Conservation (phyloP, 2,888 invertebrate genomes). For the Hanleya hanleyi region DNA sequence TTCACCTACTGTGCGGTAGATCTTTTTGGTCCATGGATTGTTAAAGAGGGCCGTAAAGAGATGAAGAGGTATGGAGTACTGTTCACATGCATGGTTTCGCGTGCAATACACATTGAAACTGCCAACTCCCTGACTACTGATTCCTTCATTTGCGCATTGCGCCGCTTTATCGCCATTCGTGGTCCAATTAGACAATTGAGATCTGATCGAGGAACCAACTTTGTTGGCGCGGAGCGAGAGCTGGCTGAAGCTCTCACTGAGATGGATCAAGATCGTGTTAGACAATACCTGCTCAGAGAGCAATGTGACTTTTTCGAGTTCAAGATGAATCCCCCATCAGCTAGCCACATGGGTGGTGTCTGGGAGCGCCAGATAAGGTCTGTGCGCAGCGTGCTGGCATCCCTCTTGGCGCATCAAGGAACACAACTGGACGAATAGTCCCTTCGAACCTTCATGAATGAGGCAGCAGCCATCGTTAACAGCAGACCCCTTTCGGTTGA, state of each 20-base stretch:
- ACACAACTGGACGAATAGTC: neutral
- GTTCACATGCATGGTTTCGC: neutral
- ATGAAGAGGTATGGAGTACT: neutral
- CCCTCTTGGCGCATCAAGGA: neutral
- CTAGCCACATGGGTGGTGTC: no score
- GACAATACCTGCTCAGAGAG: neutral
- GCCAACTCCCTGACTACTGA: neutral
- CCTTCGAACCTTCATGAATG: neutral
- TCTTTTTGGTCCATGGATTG: no score
- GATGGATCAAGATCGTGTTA: neutral
- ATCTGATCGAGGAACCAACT: conserved; percentile 9
- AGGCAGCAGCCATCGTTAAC: neutral
- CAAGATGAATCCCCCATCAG: neutral
- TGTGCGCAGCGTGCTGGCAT: neutral
- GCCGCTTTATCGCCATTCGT: conserved; percentile 8
- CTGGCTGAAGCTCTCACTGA: neutral
- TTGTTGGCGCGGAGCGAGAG: conserved; percentile 10
- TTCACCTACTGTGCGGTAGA: neutral
- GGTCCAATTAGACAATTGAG: conserved; percentile 9
- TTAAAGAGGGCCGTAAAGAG: neutral
- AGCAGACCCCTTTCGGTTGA: neutral
- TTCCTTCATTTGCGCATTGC: neutral
- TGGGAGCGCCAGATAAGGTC: neutral
- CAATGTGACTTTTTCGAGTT: neutral
- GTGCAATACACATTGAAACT: neutral